Percentiles rank a stretch among this genome's conserved stretches.
phyloP scores from a whole-genome alignment of 2,797 vertebrate species.

The Salarias fasciatus region DNA sequence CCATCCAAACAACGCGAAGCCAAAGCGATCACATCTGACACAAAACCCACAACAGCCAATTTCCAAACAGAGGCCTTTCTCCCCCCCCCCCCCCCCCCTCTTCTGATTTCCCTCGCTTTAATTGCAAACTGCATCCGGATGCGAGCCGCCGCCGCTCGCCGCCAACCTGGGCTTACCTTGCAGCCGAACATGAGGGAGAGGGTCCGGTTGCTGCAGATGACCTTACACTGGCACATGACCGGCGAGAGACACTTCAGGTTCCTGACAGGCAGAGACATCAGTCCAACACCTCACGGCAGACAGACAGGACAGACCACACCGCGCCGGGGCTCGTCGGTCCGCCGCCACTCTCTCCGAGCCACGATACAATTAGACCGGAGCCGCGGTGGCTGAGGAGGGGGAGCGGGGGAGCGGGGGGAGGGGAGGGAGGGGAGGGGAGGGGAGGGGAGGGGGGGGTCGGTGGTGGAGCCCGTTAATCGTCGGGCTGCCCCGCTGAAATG shows the following conservation, averaged over 20 bases:
- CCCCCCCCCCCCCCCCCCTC: background rate
- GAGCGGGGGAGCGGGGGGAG: background rate
- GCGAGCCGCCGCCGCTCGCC: too few relatives aligned
- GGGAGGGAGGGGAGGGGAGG: background rate
- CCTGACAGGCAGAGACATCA: conserved; percentile 83
- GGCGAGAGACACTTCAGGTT: conserved; percentile 86
- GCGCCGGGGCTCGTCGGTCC: conserved; percentile 44
- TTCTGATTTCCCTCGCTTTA: background rate
- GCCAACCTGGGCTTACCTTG: conserved; percentile 78
- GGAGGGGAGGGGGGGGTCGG: conserved; percentile 4
- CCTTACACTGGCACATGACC: conserved; percentile 89
- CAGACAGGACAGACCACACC: conserved; percentile 55
- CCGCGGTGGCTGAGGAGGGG: conserved; percentile 22
- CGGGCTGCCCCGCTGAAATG: conserved; percentile 26
- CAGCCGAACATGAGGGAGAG: conserved; percentile 88
- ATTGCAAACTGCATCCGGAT: background rate
- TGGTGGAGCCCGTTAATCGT: conserved; percentile 27
- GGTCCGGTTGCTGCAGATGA: conserved; percentile 88
- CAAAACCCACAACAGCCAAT: background rate
- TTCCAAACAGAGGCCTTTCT: conserved; percentile 20
- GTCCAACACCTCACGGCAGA: conserved; percentile 62
- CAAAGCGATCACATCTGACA: conserved; percentile 10
- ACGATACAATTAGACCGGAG: conserved; percentile 35
- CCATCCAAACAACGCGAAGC: background rate
- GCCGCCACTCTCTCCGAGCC: conserved; percentile 51